Conservation (phyloP, 2,888 invertebrate species). For the Ditula angustiorana region DNA sequence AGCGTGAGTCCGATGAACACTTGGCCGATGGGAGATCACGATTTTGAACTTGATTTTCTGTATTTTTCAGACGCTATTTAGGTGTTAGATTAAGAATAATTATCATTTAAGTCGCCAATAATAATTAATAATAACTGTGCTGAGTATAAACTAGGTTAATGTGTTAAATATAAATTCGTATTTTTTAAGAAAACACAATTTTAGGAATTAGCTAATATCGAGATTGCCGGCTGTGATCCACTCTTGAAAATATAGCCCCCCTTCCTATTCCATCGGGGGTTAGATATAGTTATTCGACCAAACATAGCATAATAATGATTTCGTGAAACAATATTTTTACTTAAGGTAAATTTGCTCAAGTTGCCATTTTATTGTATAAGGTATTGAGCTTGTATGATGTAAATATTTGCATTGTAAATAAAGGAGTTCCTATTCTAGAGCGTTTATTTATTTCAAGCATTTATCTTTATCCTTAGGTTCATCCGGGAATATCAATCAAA, state of each 20-base stretch:
- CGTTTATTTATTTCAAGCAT: conserved; percentile 62
- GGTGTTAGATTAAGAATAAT: neutral
- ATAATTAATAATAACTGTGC: neutral
- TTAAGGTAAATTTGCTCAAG: conserved; percentile 77
- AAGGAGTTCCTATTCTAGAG: conserved; percentile 80
- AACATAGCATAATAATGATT: conserved; percentile 46
- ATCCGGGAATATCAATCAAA: too few relatives aligned
- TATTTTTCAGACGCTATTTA: neutral
- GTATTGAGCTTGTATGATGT: conserved; percentile 61
- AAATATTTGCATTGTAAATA: conserved; percentile 80
- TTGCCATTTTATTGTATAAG: conserved; percentile 72
- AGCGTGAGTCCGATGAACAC: too few relatives aligned
- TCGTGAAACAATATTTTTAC: conserved; percentile 55
- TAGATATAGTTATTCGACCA: conserved; percentile 27
- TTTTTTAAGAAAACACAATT: neutral
- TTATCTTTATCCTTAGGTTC: neutral
- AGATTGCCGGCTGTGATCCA: conserved; percentile 37
- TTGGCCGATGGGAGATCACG: conserved; percentile 43
- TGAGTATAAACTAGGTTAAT: neutral
- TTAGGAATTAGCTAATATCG: conserved; percentile 36
- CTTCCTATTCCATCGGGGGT: neutral
- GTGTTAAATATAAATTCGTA: too few relatives aligned
- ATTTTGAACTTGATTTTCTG: conserved; percentile 3
- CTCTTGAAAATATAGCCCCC: conserved; percentile 19
- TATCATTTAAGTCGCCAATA: neutral